phyloP scores from a whole-genome alignment of 2,888 invertebrate species.

The Nomada ferruginata region DNA sequence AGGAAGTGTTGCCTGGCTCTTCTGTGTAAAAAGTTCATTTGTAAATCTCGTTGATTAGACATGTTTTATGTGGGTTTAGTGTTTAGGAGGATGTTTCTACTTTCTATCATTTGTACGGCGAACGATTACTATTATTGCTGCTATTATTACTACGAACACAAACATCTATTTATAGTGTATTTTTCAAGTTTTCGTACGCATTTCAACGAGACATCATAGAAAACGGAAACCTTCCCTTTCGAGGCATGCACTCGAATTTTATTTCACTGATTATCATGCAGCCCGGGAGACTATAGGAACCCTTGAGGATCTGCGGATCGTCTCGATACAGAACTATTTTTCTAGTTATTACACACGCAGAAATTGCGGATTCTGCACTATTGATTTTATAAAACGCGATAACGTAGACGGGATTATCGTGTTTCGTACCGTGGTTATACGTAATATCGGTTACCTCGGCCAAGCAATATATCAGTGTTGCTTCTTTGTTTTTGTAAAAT shows the following conservation, averaged over 20 bases:
- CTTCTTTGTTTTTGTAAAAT: constrained; percentile 71
- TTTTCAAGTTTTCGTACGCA: constrained; percentile 9
- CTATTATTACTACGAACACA: background rate
- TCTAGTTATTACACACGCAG: constrained; percentile 29
- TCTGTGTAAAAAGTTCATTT: constrained; percentile 12
- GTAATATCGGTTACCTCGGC: constrained; percentile 26
- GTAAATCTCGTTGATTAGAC: constrained; percentile 26
- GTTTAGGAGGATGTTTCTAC: constrained; percentile 20
- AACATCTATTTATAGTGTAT: constrained; percentile 6
- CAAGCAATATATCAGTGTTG: constrained; percentile 69
- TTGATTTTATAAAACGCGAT: constrained; percentile 46
- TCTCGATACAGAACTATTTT: constrained; percentile 37
- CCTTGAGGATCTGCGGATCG: background rate
- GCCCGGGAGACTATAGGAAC: background rate
- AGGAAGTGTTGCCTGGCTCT: constrained; percentile 14
- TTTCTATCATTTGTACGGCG: constrained; percentile 30
- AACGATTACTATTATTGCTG: constrained; percentile 1
- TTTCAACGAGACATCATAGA: background rate
- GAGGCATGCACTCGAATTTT: background rate
- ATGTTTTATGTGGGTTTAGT: background rate
- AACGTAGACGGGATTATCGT: constrained; percentile 49
- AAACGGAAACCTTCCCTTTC: background rate
- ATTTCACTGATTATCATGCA: constrained; percentile 15
- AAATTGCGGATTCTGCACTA: constrained; percentile 28
- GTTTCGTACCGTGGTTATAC: constrained; percentile 25